Conservation (phyloP, 1,140 invertebrate genomes). For the Panonychus citri region DNA sequence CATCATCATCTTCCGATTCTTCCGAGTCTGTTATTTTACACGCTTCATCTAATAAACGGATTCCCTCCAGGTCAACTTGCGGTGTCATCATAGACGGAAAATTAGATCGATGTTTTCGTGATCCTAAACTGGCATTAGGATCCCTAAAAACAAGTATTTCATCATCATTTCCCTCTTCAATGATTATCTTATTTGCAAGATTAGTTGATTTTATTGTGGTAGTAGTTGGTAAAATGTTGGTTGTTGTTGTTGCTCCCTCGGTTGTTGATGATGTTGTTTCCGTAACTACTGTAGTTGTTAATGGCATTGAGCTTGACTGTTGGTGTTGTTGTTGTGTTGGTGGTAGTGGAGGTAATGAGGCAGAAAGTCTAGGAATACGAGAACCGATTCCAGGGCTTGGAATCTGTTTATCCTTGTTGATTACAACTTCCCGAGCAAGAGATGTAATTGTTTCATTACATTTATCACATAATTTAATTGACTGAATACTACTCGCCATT, state of each 20-base stretch:
- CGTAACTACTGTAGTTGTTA: background rate
- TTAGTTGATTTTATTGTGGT: background rate
- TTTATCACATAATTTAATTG: slow-evolving; percentile 36
- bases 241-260: background rate
- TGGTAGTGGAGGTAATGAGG: background rate
- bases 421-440: slow-evolving; percentile 27
- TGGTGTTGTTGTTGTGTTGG: background rate
- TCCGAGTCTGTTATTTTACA: slow-evolving; percentile 1
- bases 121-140: background rate
- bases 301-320: background rate
- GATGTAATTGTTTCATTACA: slow-evolving; percentile 35
- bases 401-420: slow-evolving; percentile 9
- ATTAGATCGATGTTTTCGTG: slow-evolving; percentile 1
- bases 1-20: background rate
- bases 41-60: background rate
- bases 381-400: background rate
- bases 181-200: slow-evolving; percentile 5
- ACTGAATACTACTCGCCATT: slow-evolving; percentile 12
- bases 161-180: slow-evolving; percentile 6
- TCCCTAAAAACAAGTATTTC: slow-evolving; percentile 5
- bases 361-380: slow-evolving; percentile 11
- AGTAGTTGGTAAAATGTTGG: background rate
- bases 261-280: background rate
- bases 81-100: slow-evolving; percentile 2
- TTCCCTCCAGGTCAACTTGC: background rate